Evolutionary conservation across 2,888 invertebrate genomes (phyloP).

Genomic region (Diploptera punctata): DNA sequence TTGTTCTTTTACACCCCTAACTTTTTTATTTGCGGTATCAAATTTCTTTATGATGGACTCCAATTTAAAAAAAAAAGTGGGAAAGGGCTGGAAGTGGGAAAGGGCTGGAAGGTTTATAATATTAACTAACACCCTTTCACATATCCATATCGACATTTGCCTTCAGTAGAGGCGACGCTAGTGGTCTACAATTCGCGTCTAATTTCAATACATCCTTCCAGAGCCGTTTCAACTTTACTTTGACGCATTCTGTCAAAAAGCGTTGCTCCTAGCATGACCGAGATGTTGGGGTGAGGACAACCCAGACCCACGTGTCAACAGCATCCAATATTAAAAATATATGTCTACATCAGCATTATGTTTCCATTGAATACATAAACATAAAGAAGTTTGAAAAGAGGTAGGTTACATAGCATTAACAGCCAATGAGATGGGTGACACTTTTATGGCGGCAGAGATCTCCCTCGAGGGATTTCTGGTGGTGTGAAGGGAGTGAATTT

Average conservation of each 20-base stretch:
- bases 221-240: neutral
- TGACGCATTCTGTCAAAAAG: constrained; percentile 3
- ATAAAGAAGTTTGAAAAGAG: constrained; percentile 18
- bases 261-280: neutral
- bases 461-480: constrained; percentile 7
- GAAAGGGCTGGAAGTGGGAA: too few species aligned
- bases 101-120: too few species aligned
- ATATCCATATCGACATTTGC: too few species aligned
- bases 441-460: neutral
- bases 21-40: too few species aligned
- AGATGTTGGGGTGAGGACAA: neutral
- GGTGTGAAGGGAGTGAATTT: neutral
- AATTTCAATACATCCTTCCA: too few species aligned
- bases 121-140: too few species aligned
- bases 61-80: too few species aligned
- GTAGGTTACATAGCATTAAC: neutral
- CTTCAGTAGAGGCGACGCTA: too few species aligned
- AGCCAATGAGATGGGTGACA: neutral
- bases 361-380: constrained; percentile 20
- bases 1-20: too few species aligned
- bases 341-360: constrained; percentile 14
- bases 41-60: too few species aligned
- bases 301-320: constrained; percentile 3
- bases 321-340: constrained; percentile 16
- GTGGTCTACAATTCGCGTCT: too few species aligned